Evolutionary conservation across 2,888 invertebrate genomes (phyloP).

Genomic region (Cataglyphis cursor): DNA sequence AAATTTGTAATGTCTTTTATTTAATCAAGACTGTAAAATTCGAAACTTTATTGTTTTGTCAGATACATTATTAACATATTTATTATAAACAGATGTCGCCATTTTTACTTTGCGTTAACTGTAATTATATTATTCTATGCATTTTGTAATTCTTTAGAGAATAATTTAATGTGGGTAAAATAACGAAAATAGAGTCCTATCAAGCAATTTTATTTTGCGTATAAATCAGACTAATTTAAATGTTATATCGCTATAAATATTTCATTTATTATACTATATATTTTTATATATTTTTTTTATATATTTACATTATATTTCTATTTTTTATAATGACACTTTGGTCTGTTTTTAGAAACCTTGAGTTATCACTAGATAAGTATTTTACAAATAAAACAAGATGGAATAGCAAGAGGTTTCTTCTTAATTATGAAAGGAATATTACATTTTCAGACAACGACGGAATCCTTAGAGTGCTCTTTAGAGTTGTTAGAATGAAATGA

Average conservation of each 20-base stretch:
- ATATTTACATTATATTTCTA: background rate
- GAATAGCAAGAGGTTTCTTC: background rate
- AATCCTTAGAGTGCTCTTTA: conserved; percentile 17
- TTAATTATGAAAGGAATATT: background rate
- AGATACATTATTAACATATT: conserved; percentile 10
- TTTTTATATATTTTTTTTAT: too few relatives aligned
- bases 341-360: conserved; percentile 7
- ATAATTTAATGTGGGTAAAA: background rate
- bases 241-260: background rate
- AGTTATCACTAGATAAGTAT: background rate
- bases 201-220: background rate
- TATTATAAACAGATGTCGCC: background rate
- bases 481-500: conserved; percentile 26
- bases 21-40: background rate
- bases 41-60: background rate
- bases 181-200: background rate
- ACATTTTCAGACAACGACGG: conserved; percentile 14
- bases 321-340: background rate
- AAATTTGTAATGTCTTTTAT: background rate
- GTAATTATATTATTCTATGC: background rate
- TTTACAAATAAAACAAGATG: background rate
- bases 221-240: background rate
- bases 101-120: conserved; percentile 7
- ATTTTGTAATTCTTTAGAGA: background rate
- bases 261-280: too few relatives aligned